phyloP scores from a whole-genome alignment of 1,140 invertebrate species.

The Bacillus rossius region DNA sequence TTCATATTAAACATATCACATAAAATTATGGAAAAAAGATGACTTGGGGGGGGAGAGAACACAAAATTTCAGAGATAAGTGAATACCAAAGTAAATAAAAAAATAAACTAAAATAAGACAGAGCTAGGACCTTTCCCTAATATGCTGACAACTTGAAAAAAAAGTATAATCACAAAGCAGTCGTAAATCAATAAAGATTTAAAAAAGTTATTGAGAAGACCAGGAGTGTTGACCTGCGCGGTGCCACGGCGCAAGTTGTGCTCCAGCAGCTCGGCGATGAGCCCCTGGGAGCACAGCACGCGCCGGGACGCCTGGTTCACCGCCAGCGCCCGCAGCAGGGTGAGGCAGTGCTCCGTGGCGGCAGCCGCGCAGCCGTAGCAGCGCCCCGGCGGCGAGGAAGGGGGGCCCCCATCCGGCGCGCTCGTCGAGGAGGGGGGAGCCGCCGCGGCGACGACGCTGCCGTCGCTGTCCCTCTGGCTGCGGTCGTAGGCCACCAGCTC shows the following conservation, averaged over 20 bases:
- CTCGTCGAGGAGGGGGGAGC: conserved; percentile 38
- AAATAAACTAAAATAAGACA: no score
- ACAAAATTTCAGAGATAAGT: no score
- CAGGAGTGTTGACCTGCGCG: conserved; percentile 52
- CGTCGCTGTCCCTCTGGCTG: conserved; percentile 54
- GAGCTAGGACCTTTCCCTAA: no score
- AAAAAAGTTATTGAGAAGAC: no score
- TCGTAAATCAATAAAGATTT: no score
- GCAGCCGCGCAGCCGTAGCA: conserved; percentile 84
- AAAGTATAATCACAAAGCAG: no score
- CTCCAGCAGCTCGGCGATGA: conserved; percentile 86
- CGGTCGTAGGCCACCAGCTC: conserved; percentile 91
- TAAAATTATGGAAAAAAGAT: no score
- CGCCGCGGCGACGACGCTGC: no score
- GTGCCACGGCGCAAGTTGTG: conserved; percentile 81
- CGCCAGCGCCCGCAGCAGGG: conserved; percentile 84
- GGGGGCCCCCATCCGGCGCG: conserved; percentile 15
- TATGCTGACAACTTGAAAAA: no score
- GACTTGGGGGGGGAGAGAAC: no score
- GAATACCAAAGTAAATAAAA: no score
- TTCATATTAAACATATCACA: no score
- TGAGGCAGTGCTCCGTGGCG: conserved; percentile 91
- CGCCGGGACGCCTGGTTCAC: conserved; percentile 72
- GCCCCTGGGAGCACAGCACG: conserved; percentile 75
- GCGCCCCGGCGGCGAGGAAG: conserved; percentile 45